phyloP scores from a whole-genome alignment of 2,797 vertebrate genomes.

The Gallinago nigripennis region DNA sequence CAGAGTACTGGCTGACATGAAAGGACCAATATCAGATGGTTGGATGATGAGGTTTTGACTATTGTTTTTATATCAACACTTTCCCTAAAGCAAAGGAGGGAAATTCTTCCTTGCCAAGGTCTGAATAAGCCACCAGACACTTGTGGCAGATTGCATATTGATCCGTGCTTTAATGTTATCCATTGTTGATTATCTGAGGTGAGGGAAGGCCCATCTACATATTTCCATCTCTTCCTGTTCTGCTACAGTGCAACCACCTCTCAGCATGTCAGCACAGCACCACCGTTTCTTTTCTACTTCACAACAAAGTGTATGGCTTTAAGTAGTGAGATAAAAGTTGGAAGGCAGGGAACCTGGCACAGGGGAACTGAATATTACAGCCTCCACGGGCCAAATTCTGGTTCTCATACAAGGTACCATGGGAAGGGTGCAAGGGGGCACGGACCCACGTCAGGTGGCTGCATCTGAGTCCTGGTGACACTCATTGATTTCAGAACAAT shows the following conservation, averaged over 20 bases:
- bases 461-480: neutral
- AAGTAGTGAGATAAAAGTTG: neutral
- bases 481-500: neutral
- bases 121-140: neutral
- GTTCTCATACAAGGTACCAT: accelerated
- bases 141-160: slow-evolving; percentile 26
- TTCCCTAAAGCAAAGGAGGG: neutral
- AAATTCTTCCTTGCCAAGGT: slow-evolving; percentile 12
- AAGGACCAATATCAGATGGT: neutral
- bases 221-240: neutral
- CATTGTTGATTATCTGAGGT: neutral
- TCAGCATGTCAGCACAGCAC: neutral
- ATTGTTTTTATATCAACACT: slow-evolving; percentile 31
- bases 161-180: neutral
- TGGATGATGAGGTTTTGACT: slow-evolving; percentile 30
- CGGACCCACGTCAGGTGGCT: neutral
- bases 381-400: accelerated
- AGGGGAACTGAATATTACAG: neutral
- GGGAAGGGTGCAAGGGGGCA: neutral
- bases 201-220: neutral
- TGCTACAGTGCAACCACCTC: neutral
- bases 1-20: neutral
- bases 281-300: neutral
- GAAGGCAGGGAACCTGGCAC: neutral
- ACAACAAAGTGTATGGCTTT: accelerated